Evolutionary conservation across 2,888 invertebrate species (phyloP).

Genomic region (Drosophila siamana): DNA sequence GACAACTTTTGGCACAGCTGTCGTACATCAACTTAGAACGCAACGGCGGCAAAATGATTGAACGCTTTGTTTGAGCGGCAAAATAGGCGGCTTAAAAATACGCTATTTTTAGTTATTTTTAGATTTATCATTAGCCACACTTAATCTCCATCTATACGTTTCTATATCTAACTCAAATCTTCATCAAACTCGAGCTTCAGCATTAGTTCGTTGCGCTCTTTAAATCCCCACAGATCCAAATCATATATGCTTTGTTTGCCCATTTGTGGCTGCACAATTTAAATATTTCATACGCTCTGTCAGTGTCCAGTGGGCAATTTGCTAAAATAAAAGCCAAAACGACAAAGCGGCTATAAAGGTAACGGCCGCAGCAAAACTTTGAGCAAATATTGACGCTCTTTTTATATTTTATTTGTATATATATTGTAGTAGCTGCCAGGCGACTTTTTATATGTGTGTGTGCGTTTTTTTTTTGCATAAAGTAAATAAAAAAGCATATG

Average conservation of each 20-base stretch:
- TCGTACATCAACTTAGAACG: slow-evolving; percentile 63
- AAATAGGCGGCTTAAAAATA: background rate
- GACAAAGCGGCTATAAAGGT: slow-evolving; percentile 30
- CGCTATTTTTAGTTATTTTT: background rate
- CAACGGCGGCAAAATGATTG: slow-evolving; percentile 58
- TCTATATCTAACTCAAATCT: background rate
- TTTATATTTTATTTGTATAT: slow-evolving; percentile 28
- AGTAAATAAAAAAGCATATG: slow-evolving; percentile 69
- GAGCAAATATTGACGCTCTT: slow-evolving; percentile 67
- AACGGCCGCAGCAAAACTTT: slow-evolving; percentile 48
- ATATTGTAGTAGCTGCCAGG: background rate
- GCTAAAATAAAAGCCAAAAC: slow-evolving; percentile 25
- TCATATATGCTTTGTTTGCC: slow-evolving; percentile 1
- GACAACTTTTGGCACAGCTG: slow-evolving; percentile 73
- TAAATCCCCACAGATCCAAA: background rate
- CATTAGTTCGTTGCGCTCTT: background rate
- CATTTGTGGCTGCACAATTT: slow-evolving; percentile 26
- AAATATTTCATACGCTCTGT: slow-evolving; percentile 49
- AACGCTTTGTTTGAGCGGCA: slow-evolving; percentile 19
- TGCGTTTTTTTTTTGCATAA: background rate
- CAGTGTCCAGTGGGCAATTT: slow-evolving; percentile 35
- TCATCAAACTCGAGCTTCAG: background rate
- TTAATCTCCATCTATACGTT: background rate
- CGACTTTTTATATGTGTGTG: slow-evolving; percentile 11
- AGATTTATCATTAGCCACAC: no score